Base-by-base conservation (phyloP, 2,888 invertebrate species). In the Digitonthophagus gazella region DNA sequence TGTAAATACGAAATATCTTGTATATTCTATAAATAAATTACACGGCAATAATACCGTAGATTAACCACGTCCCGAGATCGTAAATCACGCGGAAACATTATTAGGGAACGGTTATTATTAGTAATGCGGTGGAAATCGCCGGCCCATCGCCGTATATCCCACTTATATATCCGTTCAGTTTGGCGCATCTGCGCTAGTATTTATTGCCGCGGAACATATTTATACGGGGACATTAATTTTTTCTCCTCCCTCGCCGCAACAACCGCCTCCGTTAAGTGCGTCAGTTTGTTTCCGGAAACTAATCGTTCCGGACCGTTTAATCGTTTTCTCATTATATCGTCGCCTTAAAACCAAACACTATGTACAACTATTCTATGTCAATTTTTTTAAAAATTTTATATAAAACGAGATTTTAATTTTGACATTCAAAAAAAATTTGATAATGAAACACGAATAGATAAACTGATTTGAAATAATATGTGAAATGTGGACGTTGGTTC, bases 171-270 rank as follows among this genome's bases (percentile, higher is more conserved):
- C 78, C 72, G 70, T 70, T 72, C 74, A 56, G 64, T 73, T 73
- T 75, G 76, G 73, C 73, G 74, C 76, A 74, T 75, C 73, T 75
- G 74, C 64, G 22, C 76, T 75, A 44, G 76, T 78, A 78, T 79
- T 78, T 78, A 78, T 76, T 76, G 76, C 75, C 44, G 74, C 76
- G 76, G 75, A 78, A 77, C 78, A 75, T 79, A 79, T 79, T 79
- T 79, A 78, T 76, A 76, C 74, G 74, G 73, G 73, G 74, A 74
- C 79, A 79, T 79, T 79, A 79, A 78, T 79, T 79, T 78, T 78
- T 78, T 66, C 66, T 66, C 54, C 66, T 56, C 22, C 56, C n/a
- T 55, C 67, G 20, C 14, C 8, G 57, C 57, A 16, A 57, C 15
- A 18, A 19, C 61, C 61, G 19, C 61, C 61, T 61, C 61, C 61